Percentiles rank a stretch among this genome's conserved stretches.
These are phyloP conservation scores for Cyaniris semiargus DNA, from an alignment of 2,888 invertebrate genomes.

Conservation along the genomic window DNA sequence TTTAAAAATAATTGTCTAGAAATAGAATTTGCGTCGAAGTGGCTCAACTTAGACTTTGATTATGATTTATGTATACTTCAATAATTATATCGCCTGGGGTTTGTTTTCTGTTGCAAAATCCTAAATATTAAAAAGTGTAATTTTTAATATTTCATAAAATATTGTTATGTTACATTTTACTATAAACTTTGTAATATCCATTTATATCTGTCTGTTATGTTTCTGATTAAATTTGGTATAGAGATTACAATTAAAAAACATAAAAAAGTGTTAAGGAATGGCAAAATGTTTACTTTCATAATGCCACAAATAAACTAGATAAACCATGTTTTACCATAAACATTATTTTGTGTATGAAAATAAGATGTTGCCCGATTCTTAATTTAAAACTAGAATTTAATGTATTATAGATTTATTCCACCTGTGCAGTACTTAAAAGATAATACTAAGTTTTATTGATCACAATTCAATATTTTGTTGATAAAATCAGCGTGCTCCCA, in stretches of 20 bases:
- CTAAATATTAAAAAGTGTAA: background rate
- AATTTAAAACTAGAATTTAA: too few species aligned
- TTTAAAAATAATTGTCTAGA: constrained; percentile 11
- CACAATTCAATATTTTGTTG: background rate
- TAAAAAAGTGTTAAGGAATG: background rate
- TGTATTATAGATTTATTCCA: background rate
- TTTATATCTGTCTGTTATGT: background rate
- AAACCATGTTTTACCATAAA: too few species aligned
- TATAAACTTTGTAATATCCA: too few species aligned
- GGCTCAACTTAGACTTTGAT: background rate
- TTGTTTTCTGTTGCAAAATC: background rate
- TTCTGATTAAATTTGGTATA: background rate
- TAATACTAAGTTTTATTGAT: background rate
- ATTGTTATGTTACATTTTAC: too few species aligned
- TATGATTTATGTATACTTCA: background rate
- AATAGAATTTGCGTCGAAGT: constrained; percentile 14
- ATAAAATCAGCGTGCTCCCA: background rate
- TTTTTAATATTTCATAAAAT: too few species aligned
- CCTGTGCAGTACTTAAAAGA: background rate
- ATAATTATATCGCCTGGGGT: background rate
- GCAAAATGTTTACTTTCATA: background rate
- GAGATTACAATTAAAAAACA: too few species aligned
- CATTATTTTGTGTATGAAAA: too few species aligned
- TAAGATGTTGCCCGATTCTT: too few species aligned
- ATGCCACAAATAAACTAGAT: too few species aligned